Evolutionary conservation across 2,113 vertebrate genomes (phyloP).

Genomic region (Leucoraja erinaceus): DNA sequence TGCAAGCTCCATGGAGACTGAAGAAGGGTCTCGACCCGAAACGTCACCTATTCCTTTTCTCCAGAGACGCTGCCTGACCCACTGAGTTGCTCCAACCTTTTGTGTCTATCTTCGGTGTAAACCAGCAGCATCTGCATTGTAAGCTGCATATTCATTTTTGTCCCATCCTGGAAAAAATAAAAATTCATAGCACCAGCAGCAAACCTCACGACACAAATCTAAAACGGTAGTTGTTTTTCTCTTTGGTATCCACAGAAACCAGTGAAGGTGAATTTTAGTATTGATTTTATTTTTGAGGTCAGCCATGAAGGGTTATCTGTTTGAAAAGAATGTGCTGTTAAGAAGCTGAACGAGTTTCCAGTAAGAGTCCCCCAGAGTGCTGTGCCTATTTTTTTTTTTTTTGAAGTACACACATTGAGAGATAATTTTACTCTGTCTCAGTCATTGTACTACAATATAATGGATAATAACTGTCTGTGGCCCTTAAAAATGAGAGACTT

Average conservation of each 20-base stretch:
- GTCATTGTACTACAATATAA: slow-evolving; percentile 30
- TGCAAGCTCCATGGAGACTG: background rate
- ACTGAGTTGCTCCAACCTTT: too few relatives aligned
- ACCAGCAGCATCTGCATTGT: too few relatives aligned
- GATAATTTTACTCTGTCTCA: slow-evolving; percentile 20
- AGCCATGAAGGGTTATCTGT: background rate
- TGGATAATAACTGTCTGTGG: slow-evolving; percentile 34
- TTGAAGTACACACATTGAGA: slow-evolving; percentile 9
- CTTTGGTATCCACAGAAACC: background rate
- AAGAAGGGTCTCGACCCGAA: too few relatives aligned
- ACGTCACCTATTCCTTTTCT: too few relatives aligned
- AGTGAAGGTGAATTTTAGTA: background rate
- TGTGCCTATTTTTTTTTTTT: slow-evolving; percentile 9
- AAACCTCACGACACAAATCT: background rate
- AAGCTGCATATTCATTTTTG: background rate
- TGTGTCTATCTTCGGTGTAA: too few relatives aligned
- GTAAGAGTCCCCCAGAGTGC: background rate
- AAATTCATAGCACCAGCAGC: background rate
- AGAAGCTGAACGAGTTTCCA: background rate
- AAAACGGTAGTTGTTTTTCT: background rate
- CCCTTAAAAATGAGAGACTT: slow-evolving; percentile 30
- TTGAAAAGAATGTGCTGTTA: background rate
- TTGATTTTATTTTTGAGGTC: slow-evolving; percentile 25
- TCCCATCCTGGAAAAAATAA: background rate
- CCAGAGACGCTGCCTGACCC: too few relatives aligned